A percentile compares a stretch with the other conserved stretches of the same genome.
Conservation (phyloP, 2,113 vertebrate genomes). For the Cyprinodon variegatus region DNA sequence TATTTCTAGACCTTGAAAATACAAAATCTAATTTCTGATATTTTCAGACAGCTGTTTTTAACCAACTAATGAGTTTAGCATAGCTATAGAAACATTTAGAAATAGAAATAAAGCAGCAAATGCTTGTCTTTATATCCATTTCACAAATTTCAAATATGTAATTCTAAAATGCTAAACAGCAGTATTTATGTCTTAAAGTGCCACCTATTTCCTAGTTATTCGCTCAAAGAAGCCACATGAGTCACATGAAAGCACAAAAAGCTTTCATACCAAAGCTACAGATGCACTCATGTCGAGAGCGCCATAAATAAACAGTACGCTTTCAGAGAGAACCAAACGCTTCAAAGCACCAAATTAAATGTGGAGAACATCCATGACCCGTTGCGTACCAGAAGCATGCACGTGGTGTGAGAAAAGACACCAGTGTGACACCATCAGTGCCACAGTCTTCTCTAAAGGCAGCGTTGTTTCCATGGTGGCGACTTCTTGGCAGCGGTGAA, state of each 20-base stretch:
- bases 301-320: neutral
- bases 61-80: neutral
- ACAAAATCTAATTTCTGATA: neutral
- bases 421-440: slow-evolving; percentile 44
- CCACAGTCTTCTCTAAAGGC: slow-evolving; percentile 45
- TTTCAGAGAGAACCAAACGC: slow-evolving; percentile 22
- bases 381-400: slow-evolving; percentile 28
- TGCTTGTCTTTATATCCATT: neutral
- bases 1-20: neutral
- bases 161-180: neutral
- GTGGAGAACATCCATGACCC: slow-evolving; percentile 19
- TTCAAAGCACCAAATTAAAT: slow-evolving; percentile 1
- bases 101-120: neutral
- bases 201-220: neutral
- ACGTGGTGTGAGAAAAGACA: slow-evolving; percentile 42
- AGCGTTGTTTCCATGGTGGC: slow-evolving; percentile 67
- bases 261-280: neutral
- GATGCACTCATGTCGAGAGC: neutral
- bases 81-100: neutral
- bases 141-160: neutral
- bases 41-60: neutral
- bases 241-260: neutral
- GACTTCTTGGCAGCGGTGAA: slow-evolving; percentile 58
- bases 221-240: neutral
- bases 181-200: neutral